phyloP scores from a whole-genome alignment of 2,888 invertebrate species.

The Leucozona laternaria region DNA sequence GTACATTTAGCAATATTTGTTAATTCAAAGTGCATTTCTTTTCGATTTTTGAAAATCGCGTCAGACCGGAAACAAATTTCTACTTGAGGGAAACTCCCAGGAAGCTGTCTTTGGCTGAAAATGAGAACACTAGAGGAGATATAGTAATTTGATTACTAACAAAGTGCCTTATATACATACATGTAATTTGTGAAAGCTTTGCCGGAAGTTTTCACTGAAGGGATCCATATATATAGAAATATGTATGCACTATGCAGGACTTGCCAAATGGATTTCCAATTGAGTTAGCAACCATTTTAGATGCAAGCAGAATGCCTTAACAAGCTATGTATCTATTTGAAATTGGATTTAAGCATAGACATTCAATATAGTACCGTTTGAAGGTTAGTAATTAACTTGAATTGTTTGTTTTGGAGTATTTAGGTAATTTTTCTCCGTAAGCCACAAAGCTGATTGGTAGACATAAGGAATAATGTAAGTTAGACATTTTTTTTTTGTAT shows the following conservation, averaged over 20 bases:
- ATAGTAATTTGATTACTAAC: conserved; percentile 51
- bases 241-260: conserved; percentile 27
- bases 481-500: too few relatives aligned
- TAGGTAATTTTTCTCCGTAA: neutral
- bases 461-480: too few relatives aligned
- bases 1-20: neutral
- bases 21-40: conserved; percentile 48
- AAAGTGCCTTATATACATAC: conserved; percentile 49
- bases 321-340: neutral
- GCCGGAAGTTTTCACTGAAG: conserved; percentile 1
- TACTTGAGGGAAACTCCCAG: conserved; percentile 23
- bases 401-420: neutral
- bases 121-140: conserved; percentile 11
- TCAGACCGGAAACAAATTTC: conserved; percentile 36
- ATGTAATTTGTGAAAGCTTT: conserved; percentile 31
- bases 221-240: neutral
- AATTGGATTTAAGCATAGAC: neutral
- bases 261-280: conserved; percentile 35
- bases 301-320: neutral
- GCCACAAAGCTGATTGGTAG: too few relatives aligned
- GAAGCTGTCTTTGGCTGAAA: neutral
- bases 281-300: conserved; percentile 38
- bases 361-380: neutral
- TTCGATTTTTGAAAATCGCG: conserved; percentile 43
- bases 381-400: neutral